Evolutionary conservation across 2,113 vertebrate species (phyloP).

Genomic region (Hippopotamus amphibius): DNA sequence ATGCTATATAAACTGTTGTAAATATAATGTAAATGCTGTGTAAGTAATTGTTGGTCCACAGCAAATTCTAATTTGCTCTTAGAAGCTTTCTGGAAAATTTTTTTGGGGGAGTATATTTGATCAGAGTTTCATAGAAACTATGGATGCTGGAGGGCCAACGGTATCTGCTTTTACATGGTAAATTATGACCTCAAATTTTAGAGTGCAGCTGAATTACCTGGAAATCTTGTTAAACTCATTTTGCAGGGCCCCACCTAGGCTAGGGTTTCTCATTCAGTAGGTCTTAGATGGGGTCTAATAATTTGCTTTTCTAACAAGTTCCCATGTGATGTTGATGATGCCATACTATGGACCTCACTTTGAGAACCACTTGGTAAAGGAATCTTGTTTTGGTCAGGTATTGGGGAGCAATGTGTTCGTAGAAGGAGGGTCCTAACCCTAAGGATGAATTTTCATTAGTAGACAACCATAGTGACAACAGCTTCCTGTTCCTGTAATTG

Average conservation of each 20-base stretch:
- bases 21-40: background rate
- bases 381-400: background rate
- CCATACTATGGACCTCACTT: background rate
- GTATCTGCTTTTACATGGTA: background rate
- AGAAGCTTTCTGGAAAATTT: background rate
- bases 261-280: background rate
- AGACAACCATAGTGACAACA: background rate
- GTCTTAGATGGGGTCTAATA: background rate
- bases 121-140: background rate
- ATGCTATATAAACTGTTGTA: background rate
- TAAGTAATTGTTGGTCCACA: background rate
- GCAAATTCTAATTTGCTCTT: background rate
- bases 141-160: background rate
- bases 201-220: background rate
- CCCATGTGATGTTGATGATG: background rate
- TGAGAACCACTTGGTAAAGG: background rate
- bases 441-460: background rate
- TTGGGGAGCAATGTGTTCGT: background rate
- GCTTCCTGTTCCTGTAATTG: background rate
- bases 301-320: too few species aligned
- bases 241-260: accelerated
- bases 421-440: background rate
- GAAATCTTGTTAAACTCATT: background rate
- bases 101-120: background rate
- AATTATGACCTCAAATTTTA: background rate